These are phyloP conservation scores for Ophiothrix spiculata DNA, from an alignment of 35 echinoderm and acorn worm genomes.

Conservation along the genomic window DNA sequence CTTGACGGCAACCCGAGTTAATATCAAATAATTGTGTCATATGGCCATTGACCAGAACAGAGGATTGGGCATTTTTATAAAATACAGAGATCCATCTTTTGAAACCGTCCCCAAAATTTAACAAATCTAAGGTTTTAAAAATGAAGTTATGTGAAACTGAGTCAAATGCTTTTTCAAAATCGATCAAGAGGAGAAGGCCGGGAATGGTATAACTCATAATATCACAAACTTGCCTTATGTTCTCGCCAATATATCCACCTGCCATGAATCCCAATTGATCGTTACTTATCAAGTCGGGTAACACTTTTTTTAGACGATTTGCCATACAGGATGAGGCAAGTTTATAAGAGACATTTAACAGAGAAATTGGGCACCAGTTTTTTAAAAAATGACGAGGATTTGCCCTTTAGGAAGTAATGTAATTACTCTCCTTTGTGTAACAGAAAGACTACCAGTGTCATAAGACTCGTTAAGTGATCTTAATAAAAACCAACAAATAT, in stretches of 20 bases:
- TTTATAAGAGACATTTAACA: neutral
- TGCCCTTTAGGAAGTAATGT: neutral
- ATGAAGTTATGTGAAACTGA: neutral
- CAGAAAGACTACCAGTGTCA: neutral
- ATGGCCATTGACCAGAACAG: neutral
- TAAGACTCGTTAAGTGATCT: neutral
- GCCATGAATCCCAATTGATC: slow-evolving; percentile 9
- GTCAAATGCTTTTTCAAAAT: neutral
- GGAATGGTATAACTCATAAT: slow-evolving; percentile 9
- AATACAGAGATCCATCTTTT: neutral
- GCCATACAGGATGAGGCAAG: neutral
- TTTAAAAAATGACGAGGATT: neutral
- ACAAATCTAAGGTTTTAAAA: neutral
- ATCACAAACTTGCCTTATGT: slow-evolving; percentile 15
- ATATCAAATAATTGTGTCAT: too few relatives aligned
- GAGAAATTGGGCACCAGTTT: neutral
- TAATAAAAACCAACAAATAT: neutral
- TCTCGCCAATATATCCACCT: slow-evolving; percentile 19
- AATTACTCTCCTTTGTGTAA: neutral
- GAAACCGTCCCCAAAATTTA: neutral
- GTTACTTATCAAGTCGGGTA: neutral
- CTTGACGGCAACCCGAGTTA: too few relatives aligned
- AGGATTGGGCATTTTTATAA: neutral
- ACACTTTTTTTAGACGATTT: neutral
- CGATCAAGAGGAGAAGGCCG: neutral